Evolutionary conservation across 2,113 vertebrate species (phyloP).

Genomic region (Sylvia atricapilla): DNA sequence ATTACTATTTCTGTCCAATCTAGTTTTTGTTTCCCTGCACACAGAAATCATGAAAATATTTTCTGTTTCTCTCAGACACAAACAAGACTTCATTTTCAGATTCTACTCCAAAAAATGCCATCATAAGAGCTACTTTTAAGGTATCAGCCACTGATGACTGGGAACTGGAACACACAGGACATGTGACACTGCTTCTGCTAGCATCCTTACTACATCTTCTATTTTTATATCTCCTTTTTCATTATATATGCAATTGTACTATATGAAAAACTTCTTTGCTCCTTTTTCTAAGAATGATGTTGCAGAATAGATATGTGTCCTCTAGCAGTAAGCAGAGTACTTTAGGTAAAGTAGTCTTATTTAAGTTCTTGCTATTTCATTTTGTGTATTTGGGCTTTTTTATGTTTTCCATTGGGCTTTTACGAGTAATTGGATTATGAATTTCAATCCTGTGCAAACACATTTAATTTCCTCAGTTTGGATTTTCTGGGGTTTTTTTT

Average conservation of each 20-base stretch:
- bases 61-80: not conserved
- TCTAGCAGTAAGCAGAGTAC: not conserved
- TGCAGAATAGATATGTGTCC: not conserved
- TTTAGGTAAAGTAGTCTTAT: not conserved
- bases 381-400: slow-evolving; percentile 5
- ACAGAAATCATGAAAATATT: not conserved
- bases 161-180: not conserved
- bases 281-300: not conserved
- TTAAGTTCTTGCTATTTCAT: not conserved
- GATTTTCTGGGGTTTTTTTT: not conserved
- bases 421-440: slow-evolving; percentile 26
- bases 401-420: not conserved
- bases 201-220: not conserved
- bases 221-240: not conserved
- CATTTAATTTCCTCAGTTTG: not conserved
- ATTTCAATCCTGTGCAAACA: not conserved
- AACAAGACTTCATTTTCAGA: not conserved
- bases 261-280: not conserved
- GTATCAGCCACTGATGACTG: not conserved
- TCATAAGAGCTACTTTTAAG: not conserved
- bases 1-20: not conserved
- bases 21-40: not conserved
- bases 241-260: not conserved
- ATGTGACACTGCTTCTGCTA: not conserved
- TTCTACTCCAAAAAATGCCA: not conserved